phyloP scores from a whole-genome alignment of 1,140 invertebrate species.

The Apis florea region DNA sequence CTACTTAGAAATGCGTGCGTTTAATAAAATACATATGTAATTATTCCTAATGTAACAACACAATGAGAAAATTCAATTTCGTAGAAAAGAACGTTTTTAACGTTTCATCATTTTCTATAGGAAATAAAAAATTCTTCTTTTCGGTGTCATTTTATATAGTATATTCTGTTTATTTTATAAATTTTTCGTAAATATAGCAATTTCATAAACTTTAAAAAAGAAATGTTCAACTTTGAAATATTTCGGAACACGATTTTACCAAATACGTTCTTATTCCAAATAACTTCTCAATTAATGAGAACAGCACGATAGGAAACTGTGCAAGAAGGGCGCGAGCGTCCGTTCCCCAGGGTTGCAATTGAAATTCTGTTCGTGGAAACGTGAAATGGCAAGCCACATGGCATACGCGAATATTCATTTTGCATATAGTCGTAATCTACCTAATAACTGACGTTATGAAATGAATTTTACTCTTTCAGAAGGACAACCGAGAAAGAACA shows the following conservation, averaged over 20 bases:
- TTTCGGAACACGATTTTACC: not conserved
- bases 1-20: too few species aligned
- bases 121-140: too few species aligned
- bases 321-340: not conserved
- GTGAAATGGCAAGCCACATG: not conserved
- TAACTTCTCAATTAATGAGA: not conserved
- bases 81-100: too few species aligned
- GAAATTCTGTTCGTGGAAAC: constrained; percentile 3
- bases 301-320: not conserved
- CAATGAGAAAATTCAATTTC: too few species aligned
- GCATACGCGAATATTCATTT: constrained; percentile 2
- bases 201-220: not conserved
- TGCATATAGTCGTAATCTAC: not conserved
- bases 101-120: too few species aligned
- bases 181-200: too few species aligned
- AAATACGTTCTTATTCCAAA: not conserved
- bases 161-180: too few species aligned
- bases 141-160: too few species aligned
- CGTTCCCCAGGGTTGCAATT: not conserved
- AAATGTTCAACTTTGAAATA: not conserved
- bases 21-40: too few species aligned
- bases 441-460: not conserved
- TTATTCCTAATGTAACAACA: too few species aligned
- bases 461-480: not conserved
- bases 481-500: not conserved